Evolutionary conservation across 2,888 invertebrate species (phyloP), one percentile per base, ranked within the genome.

Genomic region (Drosophila kanekoi): DNA sequence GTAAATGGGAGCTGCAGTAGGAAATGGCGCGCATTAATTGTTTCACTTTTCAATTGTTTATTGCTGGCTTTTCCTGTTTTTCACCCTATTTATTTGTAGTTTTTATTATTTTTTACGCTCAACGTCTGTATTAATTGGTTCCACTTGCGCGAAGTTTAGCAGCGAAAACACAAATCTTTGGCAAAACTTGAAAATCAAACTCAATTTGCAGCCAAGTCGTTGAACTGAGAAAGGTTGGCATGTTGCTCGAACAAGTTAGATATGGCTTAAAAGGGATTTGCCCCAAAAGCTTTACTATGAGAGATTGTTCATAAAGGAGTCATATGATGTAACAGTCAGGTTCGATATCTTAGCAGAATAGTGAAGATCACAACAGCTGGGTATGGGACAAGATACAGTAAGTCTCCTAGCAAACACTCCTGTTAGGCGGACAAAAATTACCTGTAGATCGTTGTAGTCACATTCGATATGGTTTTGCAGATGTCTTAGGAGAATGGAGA

Each of bases 101-200:
- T 38, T 52, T 32, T 41, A 49, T 57, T 32, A 23, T 11, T 33
- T 53, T 53, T 23, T 43, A 47, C 49, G 47, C 28, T 58, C 56
- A 38, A 37, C 37, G 60, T 69, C 60, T 52, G 82, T 65, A 79
- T 81, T 83, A 83, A 82, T 85, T 85, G 82, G 83, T 85, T 83
- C 79, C 85, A 85, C 77, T 82, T 82, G 83, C 81, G 33, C 81
- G 79, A 64, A 71, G 76, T 78, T 81, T 73, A 80, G 60, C 43
- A 49, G 48, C 40, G 48, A 52, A 56, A 47, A 38, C 9, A 44
- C 11, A 61, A 68, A 71, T 74, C 68, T 82, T 60, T 44, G 44
- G 57, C 62, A 52, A 63, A 72, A 47, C 49, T 20, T 16, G 23
- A 51, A 63, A 58, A 57, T 64, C 45, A 47, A 54, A 54, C n/a